Evolutionary conservation across 2,113 vertebrate genomes (phyloP).

Genomic region (Willisornis vidua): DNA sequence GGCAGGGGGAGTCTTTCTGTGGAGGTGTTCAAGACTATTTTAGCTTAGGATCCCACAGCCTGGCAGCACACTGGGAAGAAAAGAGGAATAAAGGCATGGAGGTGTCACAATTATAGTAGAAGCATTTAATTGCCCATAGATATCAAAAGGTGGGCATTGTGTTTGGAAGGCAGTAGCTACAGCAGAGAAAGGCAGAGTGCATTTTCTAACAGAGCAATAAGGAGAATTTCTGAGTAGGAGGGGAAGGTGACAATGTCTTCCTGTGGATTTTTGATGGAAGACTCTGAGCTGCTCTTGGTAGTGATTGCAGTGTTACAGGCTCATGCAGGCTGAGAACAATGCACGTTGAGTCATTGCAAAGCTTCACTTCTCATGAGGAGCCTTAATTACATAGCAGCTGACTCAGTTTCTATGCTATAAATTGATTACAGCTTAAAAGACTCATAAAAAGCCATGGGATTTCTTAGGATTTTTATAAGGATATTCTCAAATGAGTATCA

Average conservation of each 20-base stretch:
- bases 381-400: not conserved
- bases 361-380: not conserved
- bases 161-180: not conserved
- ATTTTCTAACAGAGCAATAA: not conserved
- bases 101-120: not conserved
- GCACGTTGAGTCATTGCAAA: not conserved
- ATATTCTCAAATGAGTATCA: not conserved
- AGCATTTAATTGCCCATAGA: not conserved
- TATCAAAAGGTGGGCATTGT: not conserved
- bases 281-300: not conserved
- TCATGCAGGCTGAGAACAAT: not conserved
- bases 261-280: not conserved
- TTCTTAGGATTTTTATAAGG: not conserved
- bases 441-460: not conserved
- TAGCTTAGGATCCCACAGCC: not conserved
- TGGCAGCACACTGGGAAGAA: not conserved
- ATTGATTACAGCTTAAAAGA: conserved; percentile 3
- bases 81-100: not conserved
- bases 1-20: not conserved
- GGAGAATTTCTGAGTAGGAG: not conserved
- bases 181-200: not conserved
- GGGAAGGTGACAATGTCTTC: not conserved
- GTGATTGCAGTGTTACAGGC: not conserved
- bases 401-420: conserved; percentile 10
- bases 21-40: not conserved